Conservation (phyloP, 2,888 invertebrate species). For the Apantesis nais region DNA sequence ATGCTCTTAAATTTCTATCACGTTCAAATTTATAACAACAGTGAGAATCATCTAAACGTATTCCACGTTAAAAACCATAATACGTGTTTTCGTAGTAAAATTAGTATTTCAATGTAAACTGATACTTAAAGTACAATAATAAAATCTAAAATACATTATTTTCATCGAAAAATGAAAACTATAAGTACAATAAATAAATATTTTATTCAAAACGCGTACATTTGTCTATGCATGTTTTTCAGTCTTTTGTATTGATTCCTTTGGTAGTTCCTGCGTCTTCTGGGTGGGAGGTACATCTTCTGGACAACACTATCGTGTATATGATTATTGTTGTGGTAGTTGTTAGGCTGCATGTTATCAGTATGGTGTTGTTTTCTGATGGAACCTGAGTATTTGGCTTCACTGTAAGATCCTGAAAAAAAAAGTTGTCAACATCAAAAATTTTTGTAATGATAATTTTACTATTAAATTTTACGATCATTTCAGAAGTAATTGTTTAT, state of each 20-base stretch:
- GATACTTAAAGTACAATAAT: background rate
- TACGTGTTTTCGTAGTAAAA: background rate
- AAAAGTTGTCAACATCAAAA: constrained; percentile 1
- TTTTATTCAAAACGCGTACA: constrained; percentile 3
- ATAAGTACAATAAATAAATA: background rate
- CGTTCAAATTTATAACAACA: background rate
- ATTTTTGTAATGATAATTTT: constrained; percentile 27
- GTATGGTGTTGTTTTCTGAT: constrained; percentile 30
- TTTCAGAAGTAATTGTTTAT: too few relatives aligned
- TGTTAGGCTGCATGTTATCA: constrained; percentile 10
- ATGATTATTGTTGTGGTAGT: constrained; percentile 28
- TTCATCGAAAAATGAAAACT: background rate
- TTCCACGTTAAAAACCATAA: background rate
- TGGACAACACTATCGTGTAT: constrained; percentile 29
- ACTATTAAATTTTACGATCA: too few relatives aligned
- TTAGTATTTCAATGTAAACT: background rate
- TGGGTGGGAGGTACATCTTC: constrained; percentile 65
- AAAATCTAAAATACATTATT: background rate
- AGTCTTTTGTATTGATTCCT: constrained; percentile 10
- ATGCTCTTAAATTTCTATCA: too few relatives aligned
- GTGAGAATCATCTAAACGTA: too few relatives aligned
- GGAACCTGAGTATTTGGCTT: constrained; percentile 58
- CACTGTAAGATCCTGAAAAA: constrained; percentile 69
- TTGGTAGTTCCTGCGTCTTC: constrained; percentile 1
- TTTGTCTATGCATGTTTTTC: constrained; percentile 6